Evolutionary conservation across 2,113 vertebrate genomes (phyloP), one percentile per base, ranked within the genome.

Genomic region (Petrocephalus microphthalmus): DNA sequence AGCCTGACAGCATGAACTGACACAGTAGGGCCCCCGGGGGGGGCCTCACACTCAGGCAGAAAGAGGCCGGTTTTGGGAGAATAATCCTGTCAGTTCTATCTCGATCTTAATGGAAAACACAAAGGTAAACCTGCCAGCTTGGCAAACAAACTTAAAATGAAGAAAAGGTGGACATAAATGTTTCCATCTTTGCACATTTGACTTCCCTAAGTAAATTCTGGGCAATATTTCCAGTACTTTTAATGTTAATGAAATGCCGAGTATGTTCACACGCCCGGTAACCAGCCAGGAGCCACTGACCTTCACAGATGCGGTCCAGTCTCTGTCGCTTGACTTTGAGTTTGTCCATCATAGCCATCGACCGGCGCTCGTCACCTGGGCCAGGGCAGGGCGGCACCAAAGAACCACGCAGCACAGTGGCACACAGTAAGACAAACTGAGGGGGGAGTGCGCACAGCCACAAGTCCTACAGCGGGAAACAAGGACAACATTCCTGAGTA

Each of bases 301-400:
- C 96, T 92, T 96, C 96, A 92, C 96, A 96, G 90, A 96, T 96
- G 90, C 96, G 95, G 92, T 97, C 97, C 91, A 97, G 93, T 94
- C 97, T 96, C 95, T 97, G 96, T 84, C 97, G 95, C 95, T 97
- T 97, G 92, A 97, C 97, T 94, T 97, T 97, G 94, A 97, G 96
- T 94, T 96, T 97, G 95, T 97, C 97, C 97, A 97, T 97, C 93
- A 95, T 94, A 94, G 95, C 94, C 93, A 95, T 95, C 93, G 92
- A 95, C 95, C 92, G 74, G 91, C 88, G 92, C 92, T 92, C 92
- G 92, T 91, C 93, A 94, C 91, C 91, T 91, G 91, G 92, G 92
- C 92, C 93, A 92, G 91, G 90, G 90, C 78, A 88, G 71, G 42
- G 89, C 91, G 86, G 51, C 42, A 92, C 90, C 91, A 92, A 29